Base-by-base conservation (phyloP, 2,888 invertebrate species). In the Conchocele bisecta region DNA sequence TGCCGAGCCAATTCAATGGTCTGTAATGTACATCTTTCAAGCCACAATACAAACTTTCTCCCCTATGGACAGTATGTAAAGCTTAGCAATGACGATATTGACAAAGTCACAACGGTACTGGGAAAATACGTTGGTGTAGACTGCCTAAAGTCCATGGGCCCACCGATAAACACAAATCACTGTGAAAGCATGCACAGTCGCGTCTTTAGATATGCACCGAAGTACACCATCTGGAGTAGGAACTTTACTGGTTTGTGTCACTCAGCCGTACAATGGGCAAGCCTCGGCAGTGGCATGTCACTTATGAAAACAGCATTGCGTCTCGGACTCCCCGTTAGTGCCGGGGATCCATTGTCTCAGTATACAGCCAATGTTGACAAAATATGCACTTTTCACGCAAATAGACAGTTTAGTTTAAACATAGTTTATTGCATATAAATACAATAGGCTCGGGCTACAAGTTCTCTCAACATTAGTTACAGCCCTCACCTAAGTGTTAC, bases 151-250 rank as follows among this genome's bases (percentile, higher is more conserved):
- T 39, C 54, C 17, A 64, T 64, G 33, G 7, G 28, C 13, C 44
- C 24, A 28, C 48, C 51, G 1, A 35, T n/a, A n/a, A 51, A 15
- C n/a, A 58, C 58, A 28, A 65, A 65, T 24, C 42, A 57, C 28
- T 39, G 41, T 33, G 65, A 65, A 42, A 58, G 41, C 17, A 28
- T 65, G 11, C 65, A 65, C 17, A 17, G 26, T 20, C 57, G 39
- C 9, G 35, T 50, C 9, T 51, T 65, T 29, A 48, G 44, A 41
- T 57, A 15, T 31, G 50, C 42, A 11, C 50, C 50, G 11, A 65
- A 65, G 35, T 46, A 42, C 35, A 65, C 58, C 1, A 41, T 39
- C 3, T 65, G 58, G 57, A 65, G 39, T 20, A 54, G 64, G 26
- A 64, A 64, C 37, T 56, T 64, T 28, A 37, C 39, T 7, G 37